Percentiles rank a stretch among this genome's conserved stretches.
Conservation (phyloP, 2,113 vertebrate genomes). For the Hystrix brachyura region DNA sequence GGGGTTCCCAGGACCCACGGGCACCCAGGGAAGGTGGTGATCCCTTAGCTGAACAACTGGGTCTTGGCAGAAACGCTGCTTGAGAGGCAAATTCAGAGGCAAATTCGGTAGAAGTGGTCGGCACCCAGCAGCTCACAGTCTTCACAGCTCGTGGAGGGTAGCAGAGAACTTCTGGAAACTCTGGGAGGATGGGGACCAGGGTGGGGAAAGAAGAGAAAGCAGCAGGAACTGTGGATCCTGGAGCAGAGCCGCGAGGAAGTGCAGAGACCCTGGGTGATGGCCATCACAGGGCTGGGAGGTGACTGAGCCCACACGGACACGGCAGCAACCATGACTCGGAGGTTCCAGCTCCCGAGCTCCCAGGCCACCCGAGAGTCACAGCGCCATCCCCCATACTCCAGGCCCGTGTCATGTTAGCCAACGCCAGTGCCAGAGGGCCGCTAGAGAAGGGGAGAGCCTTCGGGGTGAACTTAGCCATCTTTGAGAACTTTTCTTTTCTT, state of each 20-base stretch:
- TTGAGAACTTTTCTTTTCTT: not conserved
- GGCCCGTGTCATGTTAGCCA: not conserved
- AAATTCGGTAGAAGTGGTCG: too few relatives aligned
- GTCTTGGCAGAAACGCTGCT: not conserved
- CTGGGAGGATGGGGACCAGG: not conserved
- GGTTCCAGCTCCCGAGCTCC: not conserved
- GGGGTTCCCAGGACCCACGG: not conserved
- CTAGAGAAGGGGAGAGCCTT: not conserved
- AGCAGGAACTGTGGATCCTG: not conserved
- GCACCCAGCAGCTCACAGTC: not conserved
- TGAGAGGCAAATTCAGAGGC: too few relatives aligned
- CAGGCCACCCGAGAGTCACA: not conserved
- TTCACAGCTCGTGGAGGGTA: not conserved
- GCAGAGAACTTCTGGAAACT: not conserved
- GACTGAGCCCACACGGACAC: accelerated
- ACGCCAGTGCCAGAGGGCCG: not conserved
- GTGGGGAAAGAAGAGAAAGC: not conserved
- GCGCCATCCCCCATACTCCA: accelerated
- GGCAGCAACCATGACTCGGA: not conserved
- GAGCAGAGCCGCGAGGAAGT: not conserved
- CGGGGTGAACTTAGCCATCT: not conserved
- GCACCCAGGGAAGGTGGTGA: too few relatives aligned
- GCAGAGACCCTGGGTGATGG: not conserved
- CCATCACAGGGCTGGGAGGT: not conserved
- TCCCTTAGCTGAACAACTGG: not conserved